Base-by-base conservation (phyloP, 2,888 invertebrate species). In the Agrotis segetum region DNA sequence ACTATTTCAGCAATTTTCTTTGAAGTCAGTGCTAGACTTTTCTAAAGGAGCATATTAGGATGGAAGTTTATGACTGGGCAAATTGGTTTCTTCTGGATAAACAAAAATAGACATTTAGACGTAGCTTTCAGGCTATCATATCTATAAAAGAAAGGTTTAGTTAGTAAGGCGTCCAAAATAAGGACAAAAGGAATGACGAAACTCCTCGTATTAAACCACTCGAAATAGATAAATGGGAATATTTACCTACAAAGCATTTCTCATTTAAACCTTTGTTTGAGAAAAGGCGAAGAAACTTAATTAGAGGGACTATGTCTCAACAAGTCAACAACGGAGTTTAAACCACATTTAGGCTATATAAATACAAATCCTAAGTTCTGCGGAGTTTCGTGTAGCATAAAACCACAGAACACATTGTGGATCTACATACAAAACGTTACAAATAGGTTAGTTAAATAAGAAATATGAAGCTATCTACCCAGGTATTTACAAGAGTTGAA, bases 271-370 rank as follows among this genome's bases (percentile, higher is more conserved):
- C 40, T 13, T 11, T 46, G 21, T 60, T 59, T 49, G 49, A 34
- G 13, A 24, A 69, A 55, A 60, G 29, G 40, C 52, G 53, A 16
- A 11, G 13, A 7, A 19, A 19, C 16, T n/a, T 47, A 65, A 75
- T 53, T 67, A 67, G 24, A 49, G 61, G 21, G 44, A 21, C 2
- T 47, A 44, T 59, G n/a, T 50, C 66, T 52, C 50, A 72, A 58
- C 46, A 52, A 75, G 46, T 47, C 50, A 65, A 75, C 76, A 58
- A 53, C 16, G 13, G 29, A 19, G 17, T 13, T 49, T 24, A 24
- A 24, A 5, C 58, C 47, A 60, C 19, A 49, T 59, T 9, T 34
- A 40, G 9, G 47, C 40, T 59, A 24, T n/a, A 59, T 59, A 75
- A 65, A 73, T 47, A 65, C 9, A 19, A 55, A 71, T 24, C 55